Conservation (phyloP, 1,140 invertebrate genomes). For the Leptonema lineaticorne region DNA sequence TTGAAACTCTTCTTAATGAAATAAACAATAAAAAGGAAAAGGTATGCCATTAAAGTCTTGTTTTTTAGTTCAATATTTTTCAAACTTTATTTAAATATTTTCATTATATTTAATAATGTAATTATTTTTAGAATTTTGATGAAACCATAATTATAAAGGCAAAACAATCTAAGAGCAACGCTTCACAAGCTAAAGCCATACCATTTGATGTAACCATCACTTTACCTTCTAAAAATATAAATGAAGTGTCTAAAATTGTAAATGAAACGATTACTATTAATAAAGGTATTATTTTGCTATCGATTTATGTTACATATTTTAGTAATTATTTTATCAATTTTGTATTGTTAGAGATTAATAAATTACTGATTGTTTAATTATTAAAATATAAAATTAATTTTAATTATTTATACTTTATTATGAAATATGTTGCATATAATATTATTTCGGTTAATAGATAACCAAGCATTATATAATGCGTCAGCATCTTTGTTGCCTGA, state of each 20-base stretch:
- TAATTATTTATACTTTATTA: too few relatives aligned
- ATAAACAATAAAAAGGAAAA: too few relatives aligned
- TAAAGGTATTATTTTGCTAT: background rate
- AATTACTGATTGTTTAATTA: too few relatives aligned
- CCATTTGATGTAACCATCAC: conserved; percentile 22
- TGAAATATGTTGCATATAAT: too few relatives aligned
- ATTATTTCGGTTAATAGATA: too few relatives aligned
- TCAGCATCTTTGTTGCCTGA: conserved; percentile 32
- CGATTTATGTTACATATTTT: background rate
- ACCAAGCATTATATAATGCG: conserved; percentile 23
- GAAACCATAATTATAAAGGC: background rate
- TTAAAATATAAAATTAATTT: too few relatives aligned
- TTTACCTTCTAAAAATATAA: conserved; percentile 13
- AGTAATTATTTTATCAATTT: too few relatives aligned
- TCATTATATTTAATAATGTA: background rate
- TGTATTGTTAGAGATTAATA: too few relatives aligned
- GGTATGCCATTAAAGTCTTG: too few relatives aligned
- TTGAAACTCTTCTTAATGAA: too few relatives aligned
- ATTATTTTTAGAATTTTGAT: background rate
- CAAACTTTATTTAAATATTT: too few relatives aligned
- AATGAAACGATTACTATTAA: conserved; percentile 26
- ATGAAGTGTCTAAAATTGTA: background rate
- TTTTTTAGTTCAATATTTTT: too few relatives aligned
- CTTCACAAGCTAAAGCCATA: background rate
- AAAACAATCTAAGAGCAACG: background rate